These are phyloP conservation scores for Dendroctonus valens DNA, from an alignment of 1,140 invertebrate species.

Conservation along the genomic window DNA sequence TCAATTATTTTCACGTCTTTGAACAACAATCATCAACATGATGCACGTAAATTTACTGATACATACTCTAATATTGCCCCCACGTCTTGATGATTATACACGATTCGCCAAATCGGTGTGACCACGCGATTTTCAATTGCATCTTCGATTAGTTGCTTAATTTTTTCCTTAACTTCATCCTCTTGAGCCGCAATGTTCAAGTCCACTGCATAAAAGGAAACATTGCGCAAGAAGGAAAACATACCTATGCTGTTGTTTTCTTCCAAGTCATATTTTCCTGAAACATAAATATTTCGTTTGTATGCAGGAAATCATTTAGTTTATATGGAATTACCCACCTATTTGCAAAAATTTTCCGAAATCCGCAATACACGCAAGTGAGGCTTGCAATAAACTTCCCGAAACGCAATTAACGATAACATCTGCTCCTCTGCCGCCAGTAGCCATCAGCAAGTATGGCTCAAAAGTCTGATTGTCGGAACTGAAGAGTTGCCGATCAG, in stretches of 20 bases:
- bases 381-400: slow-evolving; percentile 63
- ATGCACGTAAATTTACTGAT: background rate
- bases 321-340: slow-evolving; percentile 41
- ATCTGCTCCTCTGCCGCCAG: slow-evolving; percentile 57
- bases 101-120: slow-evolving; percentile 40
- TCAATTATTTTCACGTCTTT: background rate
- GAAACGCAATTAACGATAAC: slow-evolving; percentile 65
- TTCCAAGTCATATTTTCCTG: slow-evolving; percentile 63
- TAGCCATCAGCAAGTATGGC: slow-evolving; percentile 53
- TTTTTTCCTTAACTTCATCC: slow-evolving; percentile 41
- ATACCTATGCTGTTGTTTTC: slow-evolving; percentile 63
- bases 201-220: slow-evolving; percentile 42
- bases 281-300: background rate
- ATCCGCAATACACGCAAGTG: slow-evolving; percentile 60
- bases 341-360: slow-evolving; percentile 72
- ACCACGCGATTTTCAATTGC: slow-evolving; percentile 37
- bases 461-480: slow-evolving; percentile 60
- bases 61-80: slow-evolving; percentile 40
- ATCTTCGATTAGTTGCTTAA: slow-evolving; percentile 37
- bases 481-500: slow-evolving; percentile 53
- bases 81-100: slow-evolving; percentile 41
- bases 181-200: slow-evolving; percentile 37
- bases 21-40: background rate
- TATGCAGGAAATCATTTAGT: background rate
- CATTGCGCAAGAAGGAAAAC: slow-evolving; percentile 59